Percentiles rank a stretch among this genome's conserved stretches.
These are phyloP conservation scores for Panopea generosa DNA, from an alignment of 2,888 invertebrate genomes.

Conservation along the genomic window DNA sequence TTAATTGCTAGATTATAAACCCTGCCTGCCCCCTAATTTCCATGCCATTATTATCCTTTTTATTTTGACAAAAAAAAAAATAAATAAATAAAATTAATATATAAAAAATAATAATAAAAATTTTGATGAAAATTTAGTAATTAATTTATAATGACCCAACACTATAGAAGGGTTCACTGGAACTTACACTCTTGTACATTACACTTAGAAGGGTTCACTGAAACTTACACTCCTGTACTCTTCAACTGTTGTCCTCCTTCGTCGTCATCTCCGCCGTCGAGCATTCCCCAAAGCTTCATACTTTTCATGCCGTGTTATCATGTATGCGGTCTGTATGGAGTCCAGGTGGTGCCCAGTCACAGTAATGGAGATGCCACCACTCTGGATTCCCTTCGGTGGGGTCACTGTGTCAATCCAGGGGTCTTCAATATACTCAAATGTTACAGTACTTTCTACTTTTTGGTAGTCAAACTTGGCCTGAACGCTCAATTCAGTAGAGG, in stretches of 20 bases:
- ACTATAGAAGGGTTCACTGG: too few relatives aligned
- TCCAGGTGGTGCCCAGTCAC: constrained; percentile 96
- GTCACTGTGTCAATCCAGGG: constrained; percentile 94
- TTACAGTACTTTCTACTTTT: constrained; percentile 85
- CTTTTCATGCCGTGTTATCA: constrained; percentile 88
- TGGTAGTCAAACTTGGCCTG: constrained; percentile 93
- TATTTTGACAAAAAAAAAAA: too few relatives aligned
- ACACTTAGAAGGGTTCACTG: too few relatives aligned
- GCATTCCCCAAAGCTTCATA: constrained; percentile 83
- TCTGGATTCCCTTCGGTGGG: constrained; percentile 87
- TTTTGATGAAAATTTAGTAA: too few relatives aligned
- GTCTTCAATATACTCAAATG: constrained; percentile 94
- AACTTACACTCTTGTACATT: too few relatives aligned
- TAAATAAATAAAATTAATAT: too few relatives aligned
- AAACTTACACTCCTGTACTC: constrained; percentile 87
- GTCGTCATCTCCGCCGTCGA: background rate
- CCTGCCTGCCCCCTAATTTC: too few relatives aligned
- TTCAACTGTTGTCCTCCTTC: constrained; percentile 79
- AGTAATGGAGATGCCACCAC: constrained; percentile 96
- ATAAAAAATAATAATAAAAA: too few relatives aligned
- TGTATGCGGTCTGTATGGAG: constrained; percentile 95
- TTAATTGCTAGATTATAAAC: too few relatives aligned
- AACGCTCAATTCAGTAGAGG: constrained; percentile 82
- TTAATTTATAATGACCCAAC: too few relatives aligned
- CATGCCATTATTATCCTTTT: too few relatives aligned